These are phyloP conservation scores for Pangasius djambal DNA, from an alignment of 2,797 vertebrate species.

Conservation along the genomic window DNA sequence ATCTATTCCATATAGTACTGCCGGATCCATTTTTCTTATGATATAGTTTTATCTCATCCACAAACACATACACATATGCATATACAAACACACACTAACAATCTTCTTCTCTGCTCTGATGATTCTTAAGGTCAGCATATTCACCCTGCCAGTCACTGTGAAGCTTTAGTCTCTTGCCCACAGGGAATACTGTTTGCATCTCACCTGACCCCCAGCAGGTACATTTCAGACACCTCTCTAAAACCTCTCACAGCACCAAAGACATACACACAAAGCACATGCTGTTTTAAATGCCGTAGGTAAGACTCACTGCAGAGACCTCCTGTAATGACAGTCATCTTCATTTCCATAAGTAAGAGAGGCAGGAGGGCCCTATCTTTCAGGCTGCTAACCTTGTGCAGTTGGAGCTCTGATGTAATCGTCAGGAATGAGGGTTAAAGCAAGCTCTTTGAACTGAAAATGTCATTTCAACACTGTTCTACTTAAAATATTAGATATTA, in stretches of 20 bases:
- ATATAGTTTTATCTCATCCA: neutral
- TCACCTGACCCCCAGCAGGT: slow-evolving; percentile 60
- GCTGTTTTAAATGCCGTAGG: slow-evolving; percentile 68
- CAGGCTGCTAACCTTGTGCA: slow-evolving; percentile 43
- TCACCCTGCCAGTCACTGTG: slow-evolving; percentile 61
- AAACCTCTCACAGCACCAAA: slow-evolving; percentile 69
- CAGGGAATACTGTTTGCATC: slow-evolving; percentile 63
- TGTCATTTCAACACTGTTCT: neutral
- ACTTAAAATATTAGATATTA: neutral
- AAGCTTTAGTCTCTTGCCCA: slow-evolving; percentile 68
- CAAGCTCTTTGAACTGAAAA: neutral
- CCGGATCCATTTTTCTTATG: neutral
- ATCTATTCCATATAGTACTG: neutral
- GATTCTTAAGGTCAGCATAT: slow-evolving; percentile 73
- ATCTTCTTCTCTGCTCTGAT: slow-evolving; percentile 64
- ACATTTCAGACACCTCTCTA: slow-evolving; percentile 66
- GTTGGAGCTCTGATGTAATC: slow-evolving; percentile 31
- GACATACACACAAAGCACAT: slow-evolving; percentile 64
- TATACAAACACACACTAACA: neutral
- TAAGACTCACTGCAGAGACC: slow-evolving; percentile 69
- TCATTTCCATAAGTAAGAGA: slow-evolving; percentile 61
- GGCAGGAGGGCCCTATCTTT: slow-evolving; percentile 40
- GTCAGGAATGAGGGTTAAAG: slow-evolving; percentile 19
- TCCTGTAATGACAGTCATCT: slow-evolving; percentile 68
- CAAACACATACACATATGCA: neutral